Evolutionary conservation across 2,113 vertebrate species (phyloP), one percentile per base, ranked within the genome.

Genomic region (Tapirus terrestris): DNA sequence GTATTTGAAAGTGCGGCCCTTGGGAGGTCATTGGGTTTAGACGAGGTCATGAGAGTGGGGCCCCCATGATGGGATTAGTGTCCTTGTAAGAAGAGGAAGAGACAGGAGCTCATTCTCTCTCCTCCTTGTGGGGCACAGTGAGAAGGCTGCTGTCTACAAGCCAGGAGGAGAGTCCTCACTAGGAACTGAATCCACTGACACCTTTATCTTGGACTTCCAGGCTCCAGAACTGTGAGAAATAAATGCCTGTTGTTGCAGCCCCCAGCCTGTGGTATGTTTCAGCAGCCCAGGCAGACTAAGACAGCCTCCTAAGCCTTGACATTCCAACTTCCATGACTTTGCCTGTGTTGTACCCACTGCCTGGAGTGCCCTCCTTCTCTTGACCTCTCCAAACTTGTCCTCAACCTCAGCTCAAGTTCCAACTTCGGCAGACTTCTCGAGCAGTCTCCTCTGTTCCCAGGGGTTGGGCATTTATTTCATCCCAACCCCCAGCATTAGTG

Each of bases 91-190:
- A 68, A 86, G 43, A 67, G 8, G 45, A 21, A 75, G 39, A 67
- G n/a, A 17, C 16, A 58, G 58, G 58, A 81, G 27, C 17, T 53
- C 29, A 23, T 82, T 43, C 58, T 65, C 70, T 27, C 10, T 23
- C 17, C 16, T 31, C 20, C 20, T 18, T 51, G 43, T 8, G 84
- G 48, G 48, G 53, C 29, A 27, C 20, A 31, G 17, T 0, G 0
- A 39, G 16, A 84, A 75, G 16, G n/a, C 1, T 21, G 75, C 33
- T 68, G 13, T 72, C 14, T 16, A 17, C 3, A 23, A 9, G 12
- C 29, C 58, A 63, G 25, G n/a, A 60, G 27, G 29, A 76, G 85
- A 20, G 25, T 23, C 20, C 6, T 63, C 18, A 70, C 53, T 23
- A 25, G 20, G 80, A 83, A 45, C 60, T 1, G 29, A 56, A 33